Conservation (phyloP, 1,140 invertebrate species). For the Pissodes strobi region DNA sequence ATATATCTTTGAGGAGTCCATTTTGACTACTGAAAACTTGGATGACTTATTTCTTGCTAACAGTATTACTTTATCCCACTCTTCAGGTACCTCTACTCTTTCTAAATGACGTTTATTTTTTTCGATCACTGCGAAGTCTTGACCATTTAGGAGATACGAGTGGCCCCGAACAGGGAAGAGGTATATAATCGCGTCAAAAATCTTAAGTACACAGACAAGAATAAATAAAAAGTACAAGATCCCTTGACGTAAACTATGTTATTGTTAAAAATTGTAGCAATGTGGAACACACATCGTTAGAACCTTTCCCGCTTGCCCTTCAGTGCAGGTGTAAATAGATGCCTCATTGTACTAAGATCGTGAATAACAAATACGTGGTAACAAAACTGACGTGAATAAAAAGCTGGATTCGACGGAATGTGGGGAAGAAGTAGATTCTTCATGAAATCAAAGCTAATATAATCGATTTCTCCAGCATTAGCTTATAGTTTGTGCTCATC, state of each 20-base stretch:
- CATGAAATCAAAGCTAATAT: constrained; percentile 32
- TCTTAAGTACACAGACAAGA: too few species aligned
- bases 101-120: too few species aligned
- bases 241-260: too few species aligned
- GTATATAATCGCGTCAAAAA: too few species aligned
- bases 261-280: constrained; percentile 35
- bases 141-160: too few species aligned
- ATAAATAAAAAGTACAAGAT: too few species aligned
- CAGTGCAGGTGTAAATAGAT: constrained; percentile 38
- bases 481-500: constrained; percentile 25
- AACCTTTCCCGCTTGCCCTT: constrained; percentile 35
- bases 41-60: constrained; percentile 13
- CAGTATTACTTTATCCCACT: constrained; percentile 23
- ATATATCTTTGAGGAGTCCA: constrained; percentile 14
- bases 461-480: constrained; percentile 2
- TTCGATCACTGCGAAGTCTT: too few species aligned
- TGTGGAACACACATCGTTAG: constrained; percentile 39
- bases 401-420: constrained; percentile 34
- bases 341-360: constrained; percentile 22
- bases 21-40: constrained; percentile 18
- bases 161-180: too few species aligned
- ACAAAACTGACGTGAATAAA: constrained; percentile 37
- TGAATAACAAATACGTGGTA: constrained; percentile 36
- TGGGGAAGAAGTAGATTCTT: too few species aligned
- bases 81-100: constrained; percentile 1